phyloP scores from a whole-genome alignment of 2,113 vertebrate genomes.

The Charina bottae region DNA sequence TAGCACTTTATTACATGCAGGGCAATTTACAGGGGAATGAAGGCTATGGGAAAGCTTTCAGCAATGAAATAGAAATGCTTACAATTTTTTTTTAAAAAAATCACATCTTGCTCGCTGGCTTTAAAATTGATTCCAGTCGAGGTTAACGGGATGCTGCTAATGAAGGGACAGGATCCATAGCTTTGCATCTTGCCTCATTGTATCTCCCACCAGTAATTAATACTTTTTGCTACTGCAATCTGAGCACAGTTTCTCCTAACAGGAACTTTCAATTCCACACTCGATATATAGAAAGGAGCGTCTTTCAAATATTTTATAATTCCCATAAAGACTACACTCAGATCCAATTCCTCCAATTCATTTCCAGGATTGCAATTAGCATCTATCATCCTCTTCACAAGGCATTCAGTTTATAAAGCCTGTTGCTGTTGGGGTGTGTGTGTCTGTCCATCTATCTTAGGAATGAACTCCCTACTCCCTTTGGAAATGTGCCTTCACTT shows the following conservation, averaged over 20 bases:
- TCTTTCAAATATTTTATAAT: constrained; percentile 65
- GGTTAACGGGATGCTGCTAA: constrained; percentile 81
- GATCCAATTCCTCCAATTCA: constrained; percentile 49
- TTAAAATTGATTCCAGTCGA: constrained; percentile 74
- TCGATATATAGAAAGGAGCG: constrained; percentile 46
- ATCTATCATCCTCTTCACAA: constrained; percentile 53
- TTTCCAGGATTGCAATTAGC: constrained; percentile 63
- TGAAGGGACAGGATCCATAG: constrained; percentile 79
- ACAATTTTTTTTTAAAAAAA: constrained; percentile 58
- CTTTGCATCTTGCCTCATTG: constrained; percentile 72
- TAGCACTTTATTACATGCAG: constrained; percentile 75
- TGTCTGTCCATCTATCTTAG: background rate
- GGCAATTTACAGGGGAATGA: constrained; percentile 79
- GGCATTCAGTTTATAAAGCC: constrained; percentile 47
- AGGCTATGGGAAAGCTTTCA: constrained; percentile 74
- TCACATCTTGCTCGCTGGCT: constrained; percentile 64
- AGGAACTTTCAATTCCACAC: constrained; percentile 71
- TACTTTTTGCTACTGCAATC: constrained; percentile 67
- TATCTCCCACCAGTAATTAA: constrained; percentile 78
- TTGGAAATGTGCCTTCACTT: constrained; percentile 13
- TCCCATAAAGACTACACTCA: constrained; percentile 63
- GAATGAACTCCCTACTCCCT: background rate
- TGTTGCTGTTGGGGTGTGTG: constrained; percentile 14
- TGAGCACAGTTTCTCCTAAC: constrained; percentile 68
- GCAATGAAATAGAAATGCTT: constrained; percentile 76